phyloP scores from a whole-genome alignment of 2,888 invertebrate species.

The Drosophila anomelani region DNA sequence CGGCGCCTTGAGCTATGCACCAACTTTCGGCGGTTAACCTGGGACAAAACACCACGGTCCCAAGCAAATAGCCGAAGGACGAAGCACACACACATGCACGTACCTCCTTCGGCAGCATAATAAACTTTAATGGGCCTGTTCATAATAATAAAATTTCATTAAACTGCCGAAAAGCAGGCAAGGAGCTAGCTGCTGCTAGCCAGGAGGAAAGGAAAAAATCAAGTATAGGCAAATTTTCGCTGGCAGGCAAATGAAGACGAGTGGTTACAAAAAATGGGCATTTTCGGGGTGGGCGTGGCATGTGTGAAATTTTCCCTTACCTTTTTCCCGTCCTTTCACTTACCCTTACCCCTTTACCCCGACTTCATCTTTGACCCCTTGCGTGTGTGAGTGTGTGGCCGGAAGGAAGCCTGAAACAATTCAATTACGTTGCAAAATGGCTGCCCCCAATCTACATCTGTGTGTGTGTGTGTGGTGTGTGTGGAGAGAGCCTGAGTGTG shows the following conservation, averaged over 20 bases:
- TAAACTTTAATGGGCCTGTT: constrained; percentile 82
- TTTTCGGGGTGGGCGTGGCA: constrained; percentile 25
- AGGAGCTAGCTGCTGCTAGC: background rate
- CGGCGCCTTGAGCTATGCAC: constrained; percentile 68
- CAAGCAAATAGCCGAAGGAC: constrained; percentile 43
- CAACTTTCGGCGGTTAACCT: constrained; percentile 68
- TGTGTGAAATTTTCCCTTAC: constrained; percentile 41
- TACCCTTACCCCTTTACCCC: background rate
- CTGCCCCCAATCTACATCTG: constrained; percentile 30
- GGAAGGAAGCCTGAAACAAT: constrained; percentile 70
- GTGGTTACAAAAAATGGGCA: constrained; percentile 46
- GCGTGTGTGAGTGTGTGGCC: constrained; percentile 42
- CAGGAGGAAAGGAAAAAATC: constrained; percentile 17
- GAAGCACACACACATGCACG: background rate
- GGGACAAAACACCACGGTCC: constrained; percentile 41
- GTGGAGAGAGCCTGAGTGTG: constrained; percentile 38
- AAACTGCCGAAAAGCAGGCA: constrained; percentile 56
- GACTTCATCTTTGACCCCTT: constrained; percentile 42
- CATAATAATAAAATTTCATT: constrained; percentile 83
- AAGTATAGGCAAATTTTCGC: constrained; percentile 65
- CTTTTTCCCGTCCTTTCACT: background rate
- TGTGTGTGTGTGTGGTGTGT: constrained; percentile 36
- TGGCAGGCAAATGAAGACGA: constrained; percentile 68
- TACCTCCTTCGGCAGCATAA: constrained; percentile 45
- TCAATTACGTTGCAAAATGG: constrained; percentile 78